Conservation (phyloP, 2,797 vertebrate species). For the Clarias pachynema region DNA sequence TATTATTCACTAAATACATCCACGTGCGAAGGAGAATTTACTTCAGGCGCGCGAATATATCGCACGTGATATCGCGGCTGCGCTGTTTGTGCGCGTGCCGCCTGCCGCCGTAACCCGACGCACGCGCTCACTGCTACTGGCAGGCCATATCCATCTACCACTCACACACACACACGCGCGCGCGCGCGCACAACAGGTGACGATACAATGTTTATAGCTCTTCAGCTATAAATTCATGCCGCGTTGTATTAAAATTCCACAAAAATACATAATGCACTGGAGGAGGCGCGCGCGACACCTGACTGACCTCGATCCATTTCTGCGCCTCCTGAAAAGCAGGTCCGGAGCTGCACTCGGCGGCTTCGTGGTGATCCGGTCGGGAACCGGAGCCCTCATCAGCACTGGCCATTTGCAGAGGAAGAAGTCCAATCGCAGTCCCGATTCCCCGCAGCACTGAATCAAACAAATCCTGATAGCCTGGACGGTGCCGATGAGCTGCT, state of each 20-base stretch:
- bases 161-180: slow-evolving; percentile 24
- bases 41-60: neutral
- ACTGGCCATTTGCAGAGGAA: slow-evolving; percentile 83
- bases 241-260: neutral
- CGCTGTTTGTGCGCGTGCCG: slow-evolving; percentile 27
- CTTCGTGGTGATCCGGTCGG: slow-evolving; percentile 64
- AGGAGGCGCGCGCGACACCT: neutral
- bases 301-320: slow-evolving; percentile 92
- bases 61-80: slow-evolving; percentile 2
- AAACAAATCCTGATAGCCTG: neutral
- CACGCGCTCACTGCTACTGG: slow-evolving; percentile 49
- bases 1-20: neutral
- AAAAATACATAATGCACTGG: neutral
- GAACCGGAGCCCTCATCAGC: slow-evolving; percentile 62
- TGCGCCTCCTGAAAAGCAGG: slow-evolving; percentile 89
- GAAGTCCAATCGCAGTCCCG: neutral
- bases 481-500: slow-evolving; percentile 1
- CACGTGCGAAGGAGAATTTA: neutral
- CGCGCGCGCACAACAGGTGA: slow-evolving; percentile 69
- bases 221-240: neutral
- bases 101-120: slow-evolving; percentile 62
- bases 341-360: slow-evolving; percentile 73
- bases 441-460: neutral
- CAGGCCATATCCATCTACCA: slow-evolving; percentile 25
- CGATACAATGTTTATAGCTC: slow-evolving; percentile 70